Percentiles rank a stretch among this genome's conserved stretches.
These are phyloP conservation scores for Rhabdomys pumilio DNA, from an alignment of 2,797 vertebrate genomes.

Conservation along the genomic window DNA sequence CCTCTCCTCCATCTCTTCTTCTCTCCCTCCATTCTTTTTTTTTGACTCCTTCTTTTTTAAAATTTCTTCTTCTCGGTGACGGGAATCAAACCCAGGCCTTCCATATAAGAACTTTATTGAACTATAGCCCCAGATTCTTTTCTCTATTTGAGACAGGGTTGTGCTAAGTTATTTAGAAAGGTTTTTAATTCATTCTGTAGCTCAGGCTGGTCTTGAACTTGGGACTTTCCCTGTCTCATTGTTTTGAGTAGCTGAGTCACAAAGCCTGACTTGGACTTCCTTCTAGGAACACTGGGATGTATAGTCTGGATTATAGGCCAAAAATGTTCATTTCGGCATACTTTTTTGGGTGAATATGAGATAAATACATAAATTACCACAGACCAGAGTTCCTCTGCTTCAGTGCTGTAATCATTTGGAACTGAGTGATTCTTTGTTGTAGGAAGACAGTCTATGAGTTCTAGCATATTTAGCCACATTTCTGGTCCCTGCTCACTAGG, in stretches of 20 bases:
- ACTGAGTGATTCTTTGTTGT: background rate
- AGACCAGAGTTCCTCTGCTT: background rate
- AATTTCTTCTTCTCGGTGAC: background rate
- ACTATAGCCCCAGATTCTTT: background rate
- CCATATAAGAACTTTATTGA: background rate
- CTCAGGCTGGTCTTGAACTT: background rate
- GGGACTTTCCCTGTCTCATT: background rate
- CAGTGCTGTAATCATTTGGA: background rate
- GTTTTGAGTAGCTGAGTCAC: background rate
- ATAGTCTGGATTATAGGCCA: background rate
- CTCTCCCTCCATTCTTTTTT: background rate
- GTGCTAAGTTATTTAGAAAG: background rate
- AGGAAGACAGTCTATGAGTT: background rate
- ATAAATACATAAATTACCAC: constrained; percentile 5
- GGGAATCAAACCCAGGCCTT: background rate
- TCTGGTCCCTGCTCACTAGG: background rate
- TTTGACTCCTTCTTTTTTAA: too few relatives aligned
- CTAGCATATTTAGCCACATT: background rate
- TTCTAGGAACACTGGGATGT: background rate
- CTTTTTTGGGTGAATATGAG: background rate
- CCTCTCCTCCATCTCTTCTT: fast-evolving
- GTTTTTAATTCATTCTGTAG: background rate
- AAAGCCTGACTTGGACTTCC: background rate
- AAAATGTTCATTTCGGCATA: constrained; percentile 9
- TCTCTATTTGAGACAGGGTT: background rate